Base-by-base conservation (phyloP, 2,797 vertebrate species). In the Micromesistius poutassou region DNA sequence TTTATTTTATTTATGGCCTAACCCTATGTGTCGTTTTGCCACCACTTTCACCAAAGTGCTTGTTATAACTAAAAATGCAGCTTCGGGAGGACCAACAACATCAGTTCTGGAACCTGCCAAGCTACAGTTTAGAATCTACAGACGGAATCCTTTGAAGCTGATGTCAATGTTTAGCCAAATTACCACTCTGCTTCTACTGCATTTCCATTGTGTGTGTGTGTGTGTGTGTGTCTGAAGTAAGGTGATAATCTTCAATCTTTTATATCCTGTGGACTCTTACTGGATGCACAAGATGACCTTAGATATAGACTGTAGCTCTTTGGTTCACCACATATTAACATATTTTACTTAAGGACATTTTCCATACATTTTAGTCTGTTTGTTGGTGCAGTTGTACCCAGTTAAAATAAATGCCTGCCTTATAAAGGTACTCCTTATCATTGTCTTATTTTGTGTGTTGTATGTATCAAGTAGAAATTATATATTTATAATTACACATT, bases 11-110 rank as follows among this genome's bases (percentile, higher is more conserved):
- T 89, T 82, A 88, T 79, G 84, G 89, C 85, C 89, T 92, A 91
- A 82, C 85, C 84, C 83, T 88, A 84, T 89, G 84, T 92, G 86
- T 78, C 86, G 87, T 89, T 87, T 91, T 89, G 89, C 88, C 93
- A 88, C 90, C 91, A 91, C 90, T 92, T 83, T 94, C 94, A 95
- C 94, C 94, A 89, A 95, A 95, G 94, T 95, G 94, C 94, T 95
- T 90, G 91, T 93, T 93, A 87, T 92, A 68, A 91, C 74, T 76
- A 74, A 91, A 62, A 90, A 88, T 90, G 88, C 87, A 80, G 86
- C 55, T 9, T 22, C 88, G 79, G 79, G 83, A 90, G 55, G 82
- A 91, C 77, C 81, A 89, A 66, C 50, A 55, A 89, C 86, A 85
- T 84, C 86, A 80, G 79, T 83, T 89, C 81, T 85, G 83, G 85